Conservation (phyloP, 2,797 vertebrate species). For the Cossypha heuglini region DNA sequence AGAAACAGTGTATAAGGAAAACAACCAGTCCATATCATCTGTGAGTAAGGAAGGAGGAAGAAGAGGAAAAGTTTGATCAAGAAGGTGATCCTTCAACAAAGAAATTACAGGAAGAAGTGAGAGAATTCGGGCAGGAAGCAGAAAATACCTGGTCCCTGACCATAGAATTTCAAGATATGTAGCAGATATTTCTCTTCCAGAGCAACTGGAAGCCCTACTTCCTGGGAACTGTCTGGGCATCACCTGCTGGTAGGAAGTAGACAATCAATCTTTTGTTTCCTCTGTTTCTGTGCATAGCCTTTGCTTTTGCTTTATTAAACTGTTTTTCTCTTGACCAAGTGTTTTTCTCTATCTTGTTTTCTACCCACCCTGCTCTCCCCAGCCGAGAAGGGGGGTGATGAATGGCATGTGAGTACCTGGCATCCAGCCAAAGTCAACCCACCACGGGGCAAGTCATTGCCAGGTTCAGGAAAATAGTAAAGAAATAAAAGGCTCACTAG, state of each 20-base stretch:
- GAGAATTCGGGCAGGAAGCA: background rate
- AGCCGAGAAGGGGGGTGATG: background rate
- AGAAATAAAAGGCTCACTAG: background rate
- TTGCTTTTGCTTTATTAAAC: background rate
- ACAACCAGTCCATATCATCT: accelerated
- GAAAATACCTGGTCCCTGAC: background rate
- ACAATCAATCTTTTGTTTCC: background rate
- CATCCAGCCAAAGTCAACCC: background rate
- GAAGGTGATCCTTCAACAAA: background rate
- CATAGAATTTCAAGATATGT: background rate
- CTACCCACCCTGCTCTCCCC: background rate
- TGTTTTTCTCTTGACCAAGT: background rate
- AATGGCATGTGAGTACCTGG: background rate
- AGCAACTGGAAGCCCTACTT: background rate
- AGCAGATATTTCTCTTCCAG: background rate
- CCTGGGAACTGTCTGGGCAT: background rate
- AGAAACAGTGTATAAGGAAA: background rate
- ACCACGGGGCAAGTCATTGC: background rate
- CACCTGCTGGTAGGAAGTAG: background rate
- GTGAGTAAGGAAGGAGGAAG: background rate
- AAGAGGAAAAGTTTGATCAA: background rate
- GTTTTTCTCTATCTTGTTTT: background rate
- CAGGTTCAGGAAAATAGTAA: background rate
- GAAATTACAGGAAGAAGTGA: background rate
- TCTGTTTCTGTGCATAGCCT: background rate